Conservation (phyloP, 2,888 invertebrate genomes). For the Aporophyla lueneburgensis region DNA sequence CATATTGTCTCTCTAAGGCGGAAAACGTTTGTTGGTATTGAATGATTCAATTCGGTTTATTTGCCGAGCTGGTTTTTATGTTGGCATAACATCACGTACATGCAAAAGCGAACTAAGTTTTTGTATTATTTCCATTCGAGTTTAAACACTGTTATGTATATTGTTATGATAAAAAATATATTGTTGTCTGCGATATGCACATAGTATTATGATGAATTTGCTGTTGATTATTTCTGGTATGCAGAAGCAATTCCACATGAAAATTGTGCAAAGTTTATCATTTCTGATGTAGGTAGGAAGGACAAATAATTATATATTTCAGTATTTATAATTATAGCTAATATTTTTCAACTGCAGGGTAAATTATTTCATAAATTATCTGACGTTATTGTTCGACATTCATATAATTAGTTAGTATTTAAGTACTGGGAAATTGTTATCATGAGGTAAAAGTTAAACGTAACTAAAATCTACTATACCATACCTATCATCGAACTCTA, state of each 20-base stretch:
- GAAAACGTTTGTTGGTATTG: constrained; percentile 32
- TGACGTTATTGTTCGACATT: background rate
- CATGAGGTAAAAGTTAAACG: background rate
- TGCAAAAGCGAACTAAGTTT: constrained; percentile 6
- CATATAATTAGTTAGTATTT: background rate
- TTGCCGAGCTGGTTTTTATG: constrained; percentile 18
- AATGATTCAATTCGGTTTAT: constrained; percentile 25
- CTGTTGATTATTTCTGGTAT: background rate
- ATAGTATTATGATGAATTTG: background rate
- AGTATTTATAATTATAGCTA: background rate
- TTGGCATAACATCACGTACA: constrained; percentile 44
- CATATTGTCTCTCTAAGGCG: constrained; percentile 21
- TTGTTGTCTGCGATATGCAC: background rate
- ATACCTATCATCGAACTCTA: background rate
- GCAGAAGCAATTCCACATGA: background rate
- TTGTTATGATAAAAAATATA: background rate
- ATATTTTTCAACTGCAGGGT: background rate
- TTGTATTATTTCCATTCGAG: background rate
- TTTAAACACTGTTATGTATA: background rate
- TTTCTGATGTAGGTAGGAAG: background rate
- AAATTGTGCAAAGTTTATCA: background rate
- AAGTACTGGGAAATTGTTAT: background rate
- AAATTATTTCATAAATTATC: background rate
- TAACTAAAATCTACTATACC: background rate
- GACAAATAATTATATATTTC: background rate